These are phyloP conservation scores for Aurelia aurita DNA, from an alignment of 30 jellyfish, hydroid and myxozoan genomes.

Conservation along the genomic window DNA sequence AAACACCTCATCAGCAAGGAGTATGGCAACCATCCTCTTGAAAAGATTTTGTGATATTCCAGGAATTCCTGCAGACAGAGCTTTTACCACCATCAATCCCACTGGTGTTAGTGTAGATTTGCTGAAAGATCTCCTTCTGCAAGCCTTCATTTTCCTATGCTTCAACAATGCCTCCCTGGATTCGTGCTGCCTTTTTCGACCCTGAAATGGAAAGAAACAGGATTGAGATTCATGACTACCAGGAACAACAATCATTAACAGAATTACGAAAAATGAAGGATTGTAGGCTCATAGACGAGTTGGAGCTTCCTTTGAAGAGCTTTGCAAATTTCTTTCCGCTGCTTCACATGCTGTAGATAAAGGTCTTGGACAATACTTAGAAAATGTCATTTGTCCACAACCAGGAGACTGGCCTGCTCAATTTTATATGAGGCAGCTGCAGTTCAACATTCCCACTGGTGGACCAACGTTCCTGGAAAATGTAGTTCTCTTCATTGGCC, in stretches of 20 bases:
- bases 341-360: background rate
- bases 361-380: background rate
- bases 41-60: background rate
- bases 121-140: background rate
- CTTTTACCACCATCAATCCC: background rate
- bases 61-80: too few relatives aligned
- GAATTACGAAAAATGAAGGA: too few relatives aligned
- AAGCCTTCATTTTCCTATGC: background rate
- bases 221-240: too few relatives aligned
- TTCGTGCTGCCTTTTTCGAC: constrained; percentile 11
- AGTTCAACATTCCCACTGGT: too few relatives aligned
- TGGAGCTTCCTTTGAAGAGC: too few relatives aligned
- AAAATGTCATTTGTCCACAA: background rate
- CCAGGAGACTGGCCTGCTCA: constrained; percentile 65
- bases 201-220: too few relatives aligned
- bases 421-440: too few relatives aligned
- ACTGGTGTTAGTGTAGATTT: background rate
- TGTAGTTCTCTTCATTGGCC: too few relatives aligned
- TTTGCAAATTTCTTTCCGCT: background rate
- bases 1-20: too few relatives aligned
- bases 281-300: too few relatives aligned
- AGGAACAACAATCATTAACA: too few relatives aligned
- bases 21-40: background rate
- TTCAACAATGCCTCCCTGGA: constrained; percentile 19
- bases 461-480: too few relatives aligned